phyloP scores from a whole-genome alignment of 2,888 invertebrate species.

The Endotricha flammealis region DNA sequence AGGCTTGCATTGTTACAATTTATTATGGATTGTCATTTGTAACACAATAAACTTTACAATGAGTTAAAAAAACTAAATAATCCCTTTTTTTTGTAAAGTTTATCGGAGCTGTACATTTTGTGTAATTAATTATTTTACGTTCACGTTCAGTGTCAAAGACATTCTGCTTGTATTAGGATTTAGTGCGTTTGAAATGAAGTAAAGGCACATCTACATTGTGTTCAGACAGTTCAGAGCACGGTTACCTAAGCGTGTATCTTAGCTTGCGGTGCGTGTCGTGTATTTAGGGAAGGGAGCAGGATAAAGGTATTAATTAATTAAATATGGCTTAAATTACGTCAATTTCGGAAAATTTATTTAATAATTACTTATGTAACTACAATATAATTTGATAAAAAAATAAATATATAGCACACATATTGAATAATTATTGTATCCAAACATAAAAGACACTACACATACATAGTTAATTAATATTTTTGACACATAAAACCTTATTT shows the following conservation, averaged over 20 bases:
- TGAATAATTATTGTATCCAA: slow-evolving; percentile 7
- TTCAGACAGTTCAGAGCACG: background rate
- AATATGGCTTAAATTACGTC: slow-evolving; percentile 24
- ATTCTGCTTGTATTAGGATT: background rate
- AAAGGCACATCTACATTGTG: background rate
- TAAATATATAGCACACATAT: slow-evolving; percentile 56
- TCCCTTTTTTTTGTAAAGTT: too few species aligned
- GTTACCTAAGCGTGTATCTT: background rate
- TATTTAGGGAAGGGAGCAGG: background rate
- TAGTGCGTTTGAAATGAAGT: background rate
- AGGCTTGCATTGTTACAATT: too few species aligned
- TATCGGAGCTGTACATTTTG: too few species aligned
- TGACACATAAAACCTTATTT: background rate
- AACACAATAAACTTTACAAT: too few species aligned
- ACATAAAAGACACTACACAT: slow-evolving; percentile 11
- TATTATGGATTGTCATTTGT: too few species aligned
- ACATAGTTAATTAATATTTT: background rate
- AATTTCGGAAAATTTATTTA: slow-evolving; percentile 43
- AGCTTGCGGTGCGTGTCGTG: background rate
- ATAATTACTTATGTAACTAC: slow-evolving; percentile 42
- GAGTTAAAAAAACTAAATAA: too few species aligned
- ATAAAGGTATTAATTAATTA: slow-evolving; percentile 16
- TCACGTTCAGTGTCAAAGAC: background rate
- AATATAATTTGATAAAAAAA: slow-evolving; percentile 57
- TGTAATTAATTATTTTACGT: background rate